A percentile compares a stretch with the other conserved stretches of the same genome.
Conservation (phyloP, 2,888 invertebrate genomes). For the Leucozona laternaria region DNA sequence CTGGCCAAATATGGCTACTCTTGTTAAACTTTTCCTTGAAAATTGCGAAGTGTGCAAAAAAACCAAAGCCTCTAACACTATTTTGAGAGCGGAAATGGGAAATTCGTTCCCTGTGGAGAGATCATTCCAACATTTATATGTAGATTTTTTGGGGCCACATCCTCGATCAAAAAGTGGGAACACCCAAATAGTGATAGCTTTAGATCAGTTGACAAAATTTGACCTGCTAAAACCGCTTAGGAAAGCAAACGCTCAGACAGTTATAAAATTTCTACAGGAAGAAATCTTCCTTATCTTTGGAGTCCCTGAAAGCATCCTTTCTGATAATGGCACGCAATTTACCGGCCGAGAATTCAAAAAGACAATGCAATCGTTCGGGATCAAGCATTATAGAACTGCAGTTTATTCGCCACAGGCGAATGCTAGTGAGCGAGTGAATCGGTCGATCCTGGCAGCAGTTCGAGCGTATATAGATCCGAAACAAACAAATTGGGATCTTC, state of each 20-base stretch:
- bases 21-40: not conserved
- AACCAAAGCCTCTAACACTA: not conserved
- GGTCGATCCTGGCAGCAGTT: slow-evolving; percentile 9
- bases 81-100: slow-evolving; percentile 3
- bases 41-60: slow-evolving; percentile 10
- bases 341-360: slow-evolving; percentile 4
- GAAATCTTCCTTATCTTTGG: slow-evolving; percentile 5
- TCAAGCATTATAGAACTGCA: not conserved
- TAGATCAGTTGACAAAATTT: slow-evolving; percentile 34
- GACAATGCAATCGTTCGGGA: not conserved
- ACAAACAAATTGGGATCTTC: not conserved
- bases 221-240: not conserved
- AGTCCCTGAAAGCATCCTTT: slow-evolving; percentile 18
- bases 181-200: slow-evolving; percentile 4
- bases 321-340: not conserved
- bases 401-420: slow-evolving; percentile 18
- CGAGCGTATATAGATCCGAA: not conserved
- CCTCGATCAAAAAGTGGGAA: slow-evolving; percentile 16
- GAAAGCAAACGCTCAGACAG: not conserved
- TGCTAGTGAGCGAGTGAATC: slow-evolving; percentile 18
- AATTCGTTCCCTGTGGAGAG: slow-evolving; percentile 5
- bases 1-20: slow-evolving; percentile 21
- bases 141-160: slow-evolving; percentile 9
- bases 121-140: slow-evolving; percentile 9
- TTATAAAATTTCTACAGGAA: not conserved